Evolutionary conservation across 2,113 vertebrate genomes (phyloP).

Genomic region (Prietella phreatophila): DNA sequence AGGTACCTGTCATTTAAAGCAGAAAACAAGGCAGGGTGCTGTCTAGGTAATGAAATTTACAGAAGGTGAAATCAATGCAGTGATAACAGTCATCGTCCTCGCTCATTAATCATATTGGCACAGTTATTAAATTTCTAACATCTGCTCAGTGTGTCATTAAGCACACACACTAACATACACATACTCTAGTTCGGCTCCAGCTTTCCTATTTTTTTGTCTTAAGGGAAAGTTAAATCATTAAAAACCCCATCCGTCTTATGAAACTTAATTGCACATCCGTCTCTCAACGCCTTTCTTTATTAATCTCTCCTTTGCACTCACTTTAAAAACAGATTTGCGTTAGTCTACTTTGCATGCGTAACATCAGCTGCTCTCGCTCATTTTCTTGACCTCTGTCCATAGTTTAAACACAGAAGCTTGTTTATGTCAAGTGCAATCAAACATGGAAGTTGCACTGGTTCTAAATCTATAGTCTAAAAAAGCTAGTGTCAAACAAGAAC

Average conservation of each 20-base stretch:
- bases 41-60: constrained; percentile 30
- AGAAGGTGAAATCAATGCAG: constrained; percentile 30
- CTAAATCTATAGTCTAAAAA: not conserved
- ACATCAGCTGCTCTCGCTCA: not conserved
- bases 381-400: not conserved
- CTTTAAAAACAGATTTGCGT: constrained; percentile 23
- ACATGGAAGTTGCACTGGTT: not conserved
- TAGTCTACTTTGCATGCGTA: constrained; percentile 14
- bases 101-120: constrained; percentile 51
- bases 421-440: not conserved
- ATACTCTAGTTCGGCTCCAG: constrained; percentile 13
- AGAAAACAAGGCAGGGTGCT: constrained; percentile 33
- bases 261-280: not conserved
- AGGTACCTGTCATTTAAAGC: constrained; percentile 28
- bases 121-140: constrained; percentile 49
- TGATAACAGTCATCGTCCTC: constrained; percentile 27
- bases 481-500: not conserved
- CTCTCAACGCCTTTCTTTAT: constrained; percentile 24
- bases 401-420: not conserved
- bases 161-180: constrained; percentile 22
- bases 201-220: constrained; percentile 32
- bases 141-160: constrained; percentile 39
- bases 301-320: constrained; percentile 17
- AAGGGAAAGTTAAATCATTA: constrained; percentile 27
- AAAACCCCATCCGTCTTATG: constrained; percentile 7